Evolutionary conservation across 2,113 vertebrate species (phyloP).

Genomic region (Chrysochloris asiatica): DNA sequence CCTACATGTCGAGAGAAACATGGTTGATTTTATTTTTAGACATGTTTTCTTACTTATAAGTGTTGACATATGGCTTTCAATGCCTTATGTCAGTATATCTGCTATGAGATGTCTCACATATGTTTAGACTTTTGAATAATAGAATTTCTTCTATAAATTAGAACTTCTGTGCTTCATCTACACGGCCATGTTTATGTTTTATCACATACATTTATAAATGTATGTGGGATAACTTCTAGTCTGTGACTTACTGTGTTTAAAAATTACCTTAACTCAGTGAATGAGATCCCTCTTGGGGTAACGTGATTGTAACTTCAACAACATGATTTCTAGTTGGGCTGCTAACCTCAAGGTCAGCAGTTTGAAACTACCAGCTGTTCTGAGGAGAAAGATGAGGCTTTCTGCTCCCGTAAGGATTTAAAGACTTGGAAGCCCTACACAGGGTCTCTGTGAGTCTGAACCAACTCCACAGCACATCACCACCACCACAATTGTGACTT

Average conservation of each 20-base stretch:
- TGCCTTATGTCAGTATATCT: conserved; percentile 68
- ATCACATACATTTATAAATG: neutral
- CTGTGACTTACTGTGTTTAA: neutral
- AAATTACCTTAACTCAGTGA: conserved; percentile 9
- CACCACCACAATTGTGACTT: too few species aligned
- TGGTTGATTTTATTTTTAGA: conserved; percentile 61
- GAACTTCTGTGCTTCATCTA: neutral
- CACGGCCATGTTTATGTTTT: conserved; percentile 35
- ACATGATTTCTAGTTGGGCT: too few species aligned
- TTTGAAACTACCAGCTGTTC: too few species aligned
- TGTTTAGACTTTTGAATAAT: conserved; percentile 72
- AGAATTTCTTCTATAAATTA: conserved; percentile 47
- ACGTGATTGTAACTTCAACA: neutral
- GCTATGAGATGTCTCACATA: conserved; percentile 58
- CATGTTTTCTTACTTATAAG: conserved; percentile 69
- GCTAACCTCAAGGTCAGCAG: too few species aligned
- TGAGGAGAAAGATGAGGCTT: too few species aligned
- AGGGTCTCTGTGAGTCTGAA: too few species aligned
- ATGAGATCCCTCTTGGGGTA: neutral
- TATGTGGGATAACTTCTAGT: neutral
- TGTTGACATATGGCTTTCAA: conserved; percentile 72
- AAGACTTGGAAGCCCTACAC: too few species aligned
- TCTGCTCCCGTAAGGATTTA: too few species aligned
- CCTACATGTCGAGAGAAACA: conserved; percentile 62
- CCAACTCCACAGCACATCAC: too few species aligned